These are phyloP conservation scores for Peromyscus californicus DNA, from an alignment of 2,113 vertebrate species.

Conservation along the genomic window DNA sequence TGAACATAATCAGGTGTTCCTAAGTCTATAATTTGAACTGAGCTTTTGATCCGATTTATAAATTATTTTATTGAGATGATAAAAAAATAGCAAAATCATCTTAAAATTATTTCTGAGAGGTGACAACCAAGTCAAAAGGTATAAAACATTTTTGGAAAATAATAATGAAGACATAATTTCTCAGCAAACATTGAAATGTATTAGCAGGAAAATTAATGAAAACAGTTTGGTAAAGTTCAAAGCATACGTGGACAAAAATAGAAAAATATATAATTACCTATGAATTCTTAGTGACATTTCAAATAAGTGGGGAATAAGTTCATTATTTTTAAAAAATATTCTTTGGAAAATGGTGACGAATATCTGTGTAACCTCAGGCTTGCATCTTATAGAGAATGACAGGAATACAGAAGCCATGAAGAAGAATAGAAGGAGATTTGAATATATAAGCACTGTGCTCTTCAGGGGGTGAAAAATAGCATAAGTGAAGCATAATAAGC, in stretches of 20 bases:
- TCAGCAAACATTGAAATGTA: slow-evolving; percentile 31
- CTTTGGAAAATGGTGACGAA: background rate
- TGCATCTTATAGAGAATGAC: slow-evolving; percentile 17
- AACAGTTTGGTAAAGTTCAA: background rate
- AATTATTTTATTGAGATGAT: slow-evolving; percentile 27
- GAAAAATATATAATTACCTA: slow-evolving; percentile 9
- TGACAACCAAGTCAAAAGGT: background rate
- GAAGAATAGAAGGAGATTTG: background rate
- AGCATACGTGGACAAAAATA: background rate
- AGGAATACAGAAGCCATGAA: background rate
- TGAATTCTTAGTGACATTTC: slow-evolving; percentile 18
- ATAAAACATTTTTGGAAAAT: slow-evolving; percentile 35
- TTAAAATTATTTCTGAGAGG: background rate
- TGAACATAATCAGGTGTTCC: background rate
- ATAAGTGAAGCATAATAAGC: background rate
- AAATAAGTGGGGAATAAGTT: slow-evolving; percentile 11
- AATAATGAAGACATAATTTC: slow-evolving; percentile 31
- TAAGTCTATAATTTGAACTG: slow-evolving; percentile 46
- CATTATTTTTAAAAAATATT: slow-evolving; percentile 37
- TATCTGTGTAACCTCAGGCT: background rate
- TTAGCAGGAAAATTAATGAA: slow-evolving; percentile 27
- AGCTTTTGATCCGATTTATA: slow-evolving; percentile 51
- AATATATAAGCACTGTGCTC: background rate
- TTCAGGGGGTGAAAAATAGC: background rate
- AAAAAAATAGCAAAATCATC: slow-evolving; percentile 3